Evolutionary conservation across 2,888 invertebrate species (phyloP).

Genomic region (Malachius bipustulatus): DNA sequence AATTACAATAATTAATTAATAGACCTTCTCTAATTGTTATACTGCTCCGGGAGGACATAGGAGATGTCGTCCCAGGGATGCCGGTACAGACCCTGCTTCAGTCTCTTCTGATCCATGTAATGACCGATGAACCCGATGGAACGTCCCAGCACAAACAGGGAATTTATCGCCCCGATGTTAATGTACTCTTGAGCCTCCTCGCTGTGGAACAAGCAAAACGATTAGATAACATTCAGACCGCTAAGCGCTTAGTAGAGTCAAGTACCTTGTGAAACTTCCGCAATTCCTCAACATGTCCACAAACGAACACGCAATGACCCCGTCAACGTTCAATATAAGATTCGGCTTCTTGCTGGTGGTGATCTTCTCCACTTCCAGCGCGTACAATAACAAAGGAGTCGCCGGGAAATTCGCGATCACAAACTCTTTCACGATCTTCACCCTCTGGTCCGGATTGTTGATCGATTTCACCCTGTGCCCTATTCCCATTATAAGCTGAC

Average conservation of each 20-base stretch:
- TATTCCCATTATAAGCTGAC: conserved; percentile 98
- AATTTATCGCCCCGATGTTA: conserved; percentile 95
- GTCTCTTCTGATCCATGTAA: conserved; percentile 94
- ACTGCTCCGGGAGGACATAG: conserved; percentile 69
- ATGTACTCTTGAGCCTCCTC: conserved; percentile 98
- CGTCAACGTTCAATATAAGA: conserved; percentile 97
- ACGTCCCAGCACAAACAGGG: conserved; percentile 93
- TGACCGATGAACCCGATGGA: conserved; percentile 99
- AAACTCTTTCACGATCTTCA: conserved; percentile 92
- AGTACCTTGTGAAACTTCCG: conserved; percentile 86
- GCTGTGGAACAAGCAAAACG: conserved; percentile 36
- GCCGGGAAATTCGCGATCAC: conserved; percentile 88
- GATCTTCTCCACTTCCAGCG: conserved; percentile 95
- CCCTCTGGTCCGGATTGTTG: conserved; percentile 98
- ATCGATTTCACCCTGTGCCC: conserved; percentile 86
- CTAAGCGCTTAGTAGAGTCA: too few relatives aligned
- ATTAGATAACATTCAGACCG: too few relatives aligned
- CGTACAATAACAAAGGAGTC: conserved; percentile 89
- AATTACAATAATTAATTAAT: conserved; percentile 3
- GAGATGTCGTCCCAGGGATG: conserved; percentile 99
- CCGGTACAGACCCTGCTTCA: conserved; percentile 97
- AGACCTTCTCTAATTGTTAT: conserved; percentile 38
- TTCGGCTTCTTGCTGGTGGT: conserved; percentile 99
- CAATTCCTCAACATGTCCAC: conserved; percentile 92
- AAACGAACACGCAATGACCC: conserved; percentile 94